Base-by-base conservation (phyloP, 2,888 invertebrate genomes). In the Agonopterix heracliana region DNA sequence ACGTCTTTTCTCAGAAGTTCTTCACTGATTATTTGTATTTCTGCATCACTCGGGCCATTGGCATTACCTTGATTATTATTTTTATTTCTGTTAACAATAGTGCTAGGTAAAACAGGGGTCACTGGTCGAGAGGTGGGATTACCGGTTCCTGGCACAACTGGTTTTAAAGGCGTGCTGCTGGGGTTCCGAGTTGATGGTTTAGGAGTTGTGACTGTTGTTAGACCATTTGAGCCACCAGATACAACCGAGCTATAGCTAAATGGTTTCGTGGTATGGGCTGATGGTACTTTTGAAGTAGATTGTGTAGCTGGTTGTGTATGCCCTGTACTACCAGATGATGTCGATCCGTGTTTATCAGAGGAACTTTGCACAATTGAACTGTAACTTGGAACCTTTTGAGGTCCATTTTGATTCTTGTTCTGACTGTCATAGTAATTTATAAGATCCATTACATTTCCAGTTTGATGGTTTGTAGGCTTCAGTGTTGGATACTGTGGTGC, bases 21-120 rank as follows among this genome's bases (percentile, higher is more conserved):
- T 79, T 96, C 95, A 11, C 94, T 92, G 46, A 95, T 81, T 43
- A 90, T 89, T 63, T 91, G 90, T 42, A 94, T 73, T 74, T 94
- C 92, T 56, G 85, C 84, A 63, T 94, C 92, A 48, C 89, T 90
- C 0, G 72, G 65, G 13, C 51, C 54, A 52, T 72, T 75, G n/a
- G 66, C 61, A 48, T 34, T 43, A 54, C 53, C 64, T 57, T 71
- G 70, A 48, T 66, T 63, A 41, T 59, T 64, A 45, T 71, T 75
- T 55, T 60, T 68, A 49, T 76, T 79, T 36, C 67, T 74, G 50
- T 74, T 80, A 34, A 91, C 85, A 38, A 90, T 66, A 14, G 89
- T 78, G 60, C 88, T 90, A 38, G 87, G 89, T 38, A 84, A 62
- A 38, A 74, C 70, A 34, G 78, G 77, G 14, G 60, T 65, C 17